phyloP scores from a whole-genome alignment of 1,140 invertebrate species.

The Carcinoscorpius rotundicauda region DNA sequence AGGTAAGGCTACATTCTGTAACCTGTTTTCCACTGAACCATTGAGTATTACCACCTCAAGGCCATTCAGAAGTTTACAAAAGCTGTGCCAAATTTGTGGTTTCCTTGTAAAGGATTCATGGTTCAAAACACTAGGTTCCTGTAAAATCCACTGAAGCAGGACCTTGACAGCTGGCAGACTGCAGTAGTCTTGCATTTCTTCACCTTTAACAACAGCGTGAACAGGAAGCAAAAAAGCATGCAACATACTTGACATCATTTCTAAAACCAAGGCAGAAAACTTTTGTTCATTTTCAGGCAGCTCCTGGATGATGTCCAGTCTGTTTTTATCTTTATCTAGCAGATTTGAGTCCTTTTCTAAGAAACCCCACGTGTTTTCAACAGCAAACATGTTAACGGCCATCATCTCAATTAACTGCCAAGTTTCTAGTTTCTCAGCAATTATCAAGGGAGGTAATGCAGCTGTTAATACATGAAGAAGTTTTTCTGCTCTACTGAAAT shows the following conservation, averaged over 20 bases:
- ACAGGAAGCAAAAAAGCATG: constrained; percentile 57
- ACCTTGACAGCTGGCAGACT: constrained; percentile 61
- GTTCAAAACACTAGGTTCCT: constrained; percentile 41
- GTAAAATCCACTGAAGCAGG: constrained; percentile 53
- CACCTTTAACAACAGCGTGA: constrained; percentile 46
- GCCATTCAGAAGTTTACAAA: constrained; percentile 57
- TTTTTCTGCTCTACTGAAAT: constrained; percentile 42
- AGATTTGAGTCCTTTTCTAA: constrained; percentile 20
- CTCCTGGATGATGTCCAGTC: background rate
- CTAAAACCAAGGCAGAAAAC: constrained; percentile 45
- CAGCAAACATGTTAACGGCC: constrained; percentile 57
- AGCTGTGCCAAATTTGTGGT: constrained; percentile 60
- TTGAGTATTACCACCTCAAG: constrained; percentile 35
- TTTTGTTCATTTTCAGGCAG: constrained; percentile 28
- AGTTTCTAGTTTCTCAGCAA: constrained; percentile 58
- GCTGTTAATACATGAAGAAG: constrained; percentile 49
- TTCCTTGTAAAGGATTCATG: constrained; percentile 47
- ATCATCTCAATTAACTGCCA: constrained; percentile 61
- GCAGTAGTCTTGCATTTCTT: constrained; percentile 48
- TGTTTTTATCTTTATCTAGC: too few relatives aligned
- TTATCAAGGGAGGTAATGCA: constrained; percentile 56
- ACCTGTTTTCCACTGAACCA: too few relatives aligned
- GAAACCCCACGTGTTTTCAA: constrained; percentile 43
- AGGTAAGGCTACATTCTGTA: constrained; percentile 45
- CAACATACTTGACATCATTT: constrained; percentile 43